Conservation (phyloP, 1,140 invertebrate genomes). For the Euura lappo region DNA sequence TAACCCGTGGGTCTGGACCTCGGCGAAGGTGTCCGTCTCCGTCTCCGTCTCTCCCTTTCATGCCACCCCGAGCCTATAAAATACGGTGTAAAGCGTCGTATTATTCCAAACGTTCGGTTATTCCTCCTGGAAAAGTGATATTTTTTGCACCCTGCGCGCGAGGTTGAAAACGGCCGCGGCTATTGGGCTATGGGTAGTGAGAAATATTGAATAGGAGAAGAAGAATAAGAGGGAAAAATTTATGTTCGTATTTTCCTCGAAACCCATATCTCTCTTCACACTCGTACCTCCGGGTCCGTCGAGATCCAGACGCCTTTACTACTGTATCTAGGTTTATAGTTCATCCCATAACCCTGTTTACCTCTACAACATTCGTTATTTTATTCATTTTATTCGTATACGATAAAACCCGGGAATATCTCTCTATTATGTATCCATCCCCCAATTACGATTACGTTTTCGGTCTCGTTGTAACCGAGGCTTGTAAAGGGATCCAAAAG, state of each 20-base stretch:
- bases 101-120: slow-evolving; percentile 24
- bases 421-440: neutral
- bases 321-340: too few species aligned
- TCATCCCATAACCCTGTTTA: too few species aligned
- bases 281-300: too few species aligned
- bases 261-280: too few species aligned
- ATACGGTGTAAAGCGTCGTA: slow-evolving; percentile 26
- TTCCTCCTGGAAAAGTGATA: slow-evolving; percentile 28
- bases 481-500: neutral
- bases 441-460: neutral
- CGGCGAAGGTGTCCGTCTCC: too few species aligned
- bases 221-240: too few species aligned
- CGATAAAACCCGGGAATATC: neutral
- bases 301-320: too few species aligned
- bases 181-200: too few species aligned
- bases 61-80: slow-evolving; percentile 22
- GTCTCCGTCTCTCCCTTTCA: neutral
- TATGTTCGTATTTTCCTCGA: too few species aligned
- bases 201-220: too few species aligned
- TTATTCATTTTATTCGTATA: too few species aligned
- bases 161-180: neutral
- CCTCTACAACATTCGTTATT: too few species aligned
- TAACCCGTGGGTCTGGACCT: slow-evolving; percentile 19
- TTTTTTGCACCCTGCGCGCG: slow-evolving; percentile 16
- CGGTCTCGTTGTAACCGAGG: neutral